Evolutionary conservation across 2,888 invertebrate genomes (phyloP).

Genomic region (Aleiodes leptofemur): DNA sequence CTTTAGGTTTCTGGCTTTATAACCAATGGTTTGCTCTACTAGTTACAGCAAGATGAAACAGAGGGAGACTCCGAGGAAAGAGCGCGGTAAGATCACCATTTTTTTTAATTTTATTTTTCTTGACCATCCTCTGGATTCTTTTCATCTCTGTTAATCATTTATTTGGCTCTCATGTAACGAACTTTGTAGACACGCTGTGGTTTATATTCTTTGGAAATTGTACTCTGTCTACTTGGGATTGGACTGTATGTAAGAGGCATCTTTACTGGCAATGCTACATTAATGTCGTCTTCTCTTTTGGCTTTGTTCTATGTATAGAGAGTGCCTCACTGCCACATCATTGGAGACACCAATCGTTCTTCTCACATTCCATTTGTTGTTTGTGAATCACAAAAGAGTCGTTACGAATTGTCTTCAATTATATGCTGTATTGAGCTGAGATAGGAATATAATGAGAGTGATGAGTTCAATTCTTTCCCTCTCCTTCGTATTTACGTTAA

Average conservation of each 20-base stretch:
- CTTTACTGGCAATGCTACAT: conserved; percentile 9
- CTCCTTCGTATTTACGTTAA: neutral
- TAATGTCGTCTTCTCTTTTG: conserved; percentile 2
- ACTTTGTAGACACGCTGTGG: conserved; percentile 2
- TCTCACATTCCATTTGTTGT: conserved; percentile 6
- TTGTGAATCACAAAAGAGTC: conserved; percentile 13
- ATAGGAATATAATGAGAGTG: neutral
- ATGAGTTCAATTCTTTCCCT: neutral
- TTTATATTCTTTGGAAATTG: conserved; percentile 20
- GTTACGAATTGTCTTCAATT: conserved; percentile 13
- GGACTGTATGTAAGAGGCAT: neutral
- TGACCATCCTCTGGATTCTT: neutral
- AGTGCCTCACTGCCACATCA: neutral
- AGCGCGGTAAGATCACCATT: neutral
- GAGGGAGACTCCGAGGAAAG: conserved; percentile 25
- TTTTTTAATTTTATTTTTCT: neutral
- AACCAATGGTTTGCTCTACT: no score
- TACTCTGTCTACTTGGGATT: neutral
- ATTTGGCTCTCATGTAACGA: conserved; percentile 1
- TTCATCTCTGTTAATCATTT: conserved; percentile 1
- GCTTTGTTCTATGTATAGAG: conserved; percentile 30
- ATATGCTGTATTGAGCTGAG: neutral
- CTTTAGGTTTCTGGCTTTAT: conserved; percentile 21
- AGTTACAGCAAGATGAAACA: conserved; percentile 23
- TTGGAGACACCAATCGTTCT: conserved; percentile 2